Evolutionary conservation across 2,113 vertebrate genomes (phyloP).

Genomic region (Asarcornis scutulata): DNA sequence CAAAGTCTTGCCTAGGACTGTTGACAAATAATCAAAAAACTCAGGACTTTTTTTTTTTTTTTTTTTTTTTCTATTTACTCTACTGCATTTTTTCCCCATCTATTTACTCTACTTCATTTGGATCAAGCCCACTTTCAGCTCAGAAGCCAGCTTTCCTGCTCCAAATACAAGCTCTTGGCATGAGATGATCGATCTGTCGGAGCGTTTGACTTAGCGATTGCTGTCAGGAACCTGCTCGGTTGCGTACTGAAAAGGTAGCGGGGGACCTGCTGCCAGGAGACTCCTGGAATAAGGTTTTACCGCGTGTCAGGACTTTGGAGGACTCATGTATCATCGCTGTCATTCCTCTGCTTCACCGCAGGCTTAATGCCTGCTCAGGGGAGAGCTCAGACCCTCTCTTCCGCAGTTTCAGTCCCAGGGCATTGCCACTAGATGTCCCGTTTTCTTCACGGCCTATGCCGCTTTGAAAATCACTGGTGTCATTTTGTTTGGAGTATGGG

Average conservation of each 20-base stretch:
- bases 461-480: neutral
- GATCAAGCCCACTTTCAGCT: neutral
- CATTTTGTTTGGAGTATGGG: fast-evolving
- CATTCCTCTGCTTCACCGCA: neutral
- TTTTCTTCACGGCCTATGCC: neutral
- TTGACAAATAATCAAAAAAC: neutral
- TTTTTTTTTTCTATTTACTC: neutral
- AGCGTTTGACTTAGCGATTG: neutral
- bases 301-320: neutral
- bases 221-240: neutral
- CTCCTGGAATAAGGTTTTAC: neutral
- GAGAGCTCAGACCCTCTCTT: too few relatives aligned
- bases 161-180: neutral
- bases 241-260: neutral
- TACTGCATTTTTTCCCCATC: neutral
- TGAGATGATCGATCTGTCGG: neutral
- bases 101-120: neutral
- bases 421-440: neutral
- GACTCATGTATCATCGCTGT: fast-evolving
- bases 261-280: neutral
- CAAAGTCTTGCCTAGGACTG: neutral
- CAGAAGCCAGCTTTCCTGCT: neutral
- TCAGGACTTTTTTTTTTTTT: neutral
- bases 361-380: too few relatives aligned
- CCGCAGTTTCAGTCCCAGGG: fast-evolving